These are phyloP conservation scores for Magallana ariakensis DNA, from an alignment of 1,140 invertebrate species.

Conservation along the genomic window DNA sequence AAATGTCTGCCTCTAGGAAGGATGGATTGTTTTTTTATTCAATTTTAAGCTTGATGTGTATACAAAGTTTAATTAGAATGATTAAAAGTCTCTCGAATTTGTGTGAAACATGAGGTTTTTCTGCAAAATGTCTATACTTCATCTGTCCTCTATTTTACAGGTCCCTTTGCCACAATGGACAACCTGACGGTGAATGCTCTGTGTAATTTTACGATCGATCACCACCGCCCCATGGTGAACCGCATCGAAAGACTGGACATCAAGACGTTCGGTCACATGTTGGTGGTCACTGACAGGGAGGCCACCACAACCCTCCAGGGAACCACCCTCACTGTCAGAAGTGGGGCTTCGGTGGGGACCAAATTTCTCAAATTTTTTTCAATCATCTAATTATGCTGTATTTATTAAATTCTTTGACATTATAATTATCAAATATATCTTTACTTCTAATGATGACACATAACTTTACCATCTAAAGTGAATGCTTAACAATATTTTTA, in stretches of 20 bases:
- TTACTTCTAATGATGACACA: no score
- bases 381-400: conserved; percentile 51
- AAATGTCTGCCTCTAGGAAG: no score
- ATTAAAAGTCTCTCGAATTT: no score
- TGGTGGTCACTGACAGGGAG: conserved; percentile 64
- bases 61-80: no score
- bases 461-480: no score
- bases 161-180: conserved; percentile 65
- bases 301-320: conserved; percentile 65
- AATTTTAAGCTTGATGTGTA: no score
- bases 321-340: conserved; percentile 66
- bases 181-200: conserved; percentile 67
- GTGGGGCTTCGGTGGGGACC: conserved; percentile 66
- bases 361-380: conserved; percentile 42
- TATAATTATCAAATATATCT: no score
- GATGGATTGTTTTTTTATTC: no score
- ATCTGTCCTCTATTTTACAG: conserved; percentile 51
- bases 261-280: conserved; percentile 67
- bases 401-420: no score
- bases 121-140: background rate
- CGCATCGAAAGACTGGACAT: conserved; percentile 64
- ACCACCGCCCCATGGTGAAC: conserved; percentile 50
- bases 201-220: conserved; percentile 65
- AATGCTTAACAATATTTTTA: no score
- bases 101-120: no score